Evolutionary conservation across 2,797 vertebrate species (phyloP).

Genomic region (Danio albolineatus): DNA sequence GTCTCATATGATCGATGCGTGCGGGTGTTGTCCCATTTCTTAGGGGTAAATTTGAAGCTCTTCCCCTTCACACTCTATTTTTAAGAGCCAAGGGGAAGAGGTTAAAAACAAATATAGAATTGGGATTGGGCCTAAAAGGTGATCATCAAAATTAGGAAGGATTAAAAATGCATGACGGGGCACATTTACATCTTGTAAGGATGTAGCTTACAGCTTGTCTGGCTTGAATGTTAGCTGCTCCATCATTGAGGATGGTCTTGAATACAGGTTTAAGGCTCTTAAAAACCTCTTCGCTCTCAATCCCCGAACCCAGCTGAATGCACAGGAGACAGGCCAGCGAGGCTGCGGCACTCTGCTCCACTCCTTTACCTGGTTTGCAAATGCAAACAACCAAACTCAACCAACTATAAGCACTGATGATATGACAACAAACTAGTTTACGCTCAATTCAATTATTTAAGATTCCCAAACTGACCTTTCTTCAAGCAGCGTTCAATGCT

Average conservation of each 20-base stretch:
- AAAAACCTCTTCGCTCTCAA: constrained; percentile 97
- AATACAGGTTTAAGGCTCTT: constrained; percentile 92
- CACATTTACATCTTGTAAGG: background rate
- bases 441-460: background rate
- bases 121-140: too few relatives aligned
- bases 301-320: constrained; percentile 93
- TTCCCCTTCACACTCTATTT: too few relatives aligned
- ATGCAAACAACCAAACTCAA: background rate
- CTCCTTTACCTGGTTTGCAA: constrained; percentile 86
- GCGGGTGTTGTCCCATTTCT: too few relatives aligned
- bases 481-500: constrained; percentile 96
- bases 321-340: constrained; percentile 92
- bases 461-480: constrained; percentile 83
- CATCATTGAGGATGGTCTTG: constrained; percentile 91
- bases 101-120: too few relatives aligned
- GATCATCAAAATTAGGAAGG: too few relatives aligned
- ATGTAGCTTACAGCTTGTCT: constrained; percentile 86
- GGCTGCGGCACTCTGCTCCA: constrained; percentile 91
- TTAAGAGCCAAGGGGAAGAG: too few relatives aligned
- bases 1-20: too few relatives aligned
- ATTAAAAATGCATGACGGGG: too few relatives aligned
- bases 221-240: constrained; percentile 87
- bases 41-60: too few relatives aligned
- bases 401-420: constrained; percentile 3
- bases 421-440: background rate